Base-by-base conservation (phyloP, 2,797 vertebrate species). In the Loriculus beryllinus region DNA sequence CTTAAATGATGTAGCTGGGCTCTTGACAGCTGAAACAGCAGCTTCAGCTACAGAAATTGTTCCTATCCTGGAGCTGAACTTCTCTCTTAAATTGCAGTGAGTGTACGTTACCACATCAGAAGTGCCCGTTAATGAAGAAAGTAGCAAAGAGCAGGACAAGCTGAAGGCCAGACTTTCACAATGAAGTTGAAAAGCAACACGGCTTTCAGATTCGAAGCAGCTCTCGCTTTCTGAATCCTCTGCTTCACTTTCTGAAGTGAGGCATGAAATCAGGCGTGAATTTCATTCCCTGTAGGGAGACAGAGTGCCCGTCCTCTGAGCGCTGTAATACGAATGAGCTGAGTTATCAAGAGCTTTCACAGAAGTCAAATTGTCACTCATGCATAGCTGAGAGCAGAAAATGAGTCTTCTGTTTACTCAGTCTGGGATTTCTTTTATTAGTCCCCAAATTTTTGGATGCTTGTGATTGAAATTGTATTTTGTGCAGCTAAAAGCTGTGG, bases 181-280 rank as follows among this genome's bases (percentile, higher is more conserved):
- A 28, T 92, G 54, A 78, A 70, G 77, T 67, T 90, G 89, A 82
- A 88, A 82, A 88, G 82, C 68, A 92, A 23, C 80, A 48, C n/a
- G 71, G 79, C 63, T 92, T 87, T 91, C 49, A 65, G 52, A 70
- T 90, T 92, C 81, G 70, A 83, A 90, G 65, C 59, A 82, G 28
- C 78, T 81, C 49, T 85, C 14, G 14, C 51, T 88, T 91, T 90
- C 63, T 63, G 33, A 78, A 87, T 71, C 28, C 48, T 94, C 82
- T n/a, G n/a, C 72, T 86, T 92, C 56, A 17, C 62, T 82, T 87
- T 89, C 79, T 88, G 65, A 96, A 94, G 70, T 62, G 54, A 92
- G 43, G 77, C 85, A 63, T 92, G 71, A 95, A 91, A 87, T 93
- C 25, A 21, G 52, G 78, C 75, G 51, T 92, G 51, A 79, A 81